phyloP scores from a whole-genome alignment of 2,797 vertebrate genomes.

The Thaleichthys pacificus region DNA sequence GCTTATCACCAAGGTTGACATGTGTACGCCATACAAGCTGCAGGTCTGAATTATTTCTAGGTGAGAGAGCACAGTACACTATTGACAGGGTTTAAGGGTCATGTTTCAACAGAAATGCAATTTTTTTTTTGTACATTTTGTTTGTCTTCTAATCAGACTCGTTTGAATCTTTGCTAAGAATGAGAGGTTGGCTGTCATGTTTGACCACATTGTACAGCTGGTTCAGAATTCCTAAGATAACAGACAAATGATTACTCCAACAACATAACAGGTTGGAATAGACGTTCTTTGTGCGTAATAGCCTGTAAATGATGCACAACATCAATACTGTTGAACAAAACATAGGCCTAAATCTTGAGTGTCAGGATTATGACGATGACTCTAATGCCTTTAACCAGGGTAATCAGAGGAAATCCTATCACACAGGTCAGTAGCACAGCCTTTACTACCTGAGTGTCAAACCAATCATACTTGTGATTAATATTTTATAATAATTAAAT shows the following conservation, averaged over 20 bases:
- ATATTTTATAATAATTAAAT: too few species aligned
- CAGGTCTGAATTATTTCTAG: neutral
- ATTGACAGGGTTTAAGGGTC: neutral
- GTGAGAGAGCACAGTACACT: neutral
- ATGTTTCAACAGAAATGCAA: neutral
- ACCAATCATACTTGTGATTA: neutral
- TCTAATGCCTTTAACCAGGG: constrained; percentile 2
- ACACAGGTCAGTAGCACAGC: constrained; percentile 1
- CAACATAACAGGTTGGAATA: constrained; percentile 5
- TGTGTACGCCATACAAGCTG: neutral
- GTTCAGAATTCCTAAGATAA: constrained; percentile 10
- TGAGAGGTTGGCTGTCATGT: neutral
- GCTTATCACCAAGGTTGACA: neutral
- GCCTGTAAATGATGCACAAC: constrained; percentile 49
- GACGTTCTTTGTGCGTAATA: constrained; percentile 26
- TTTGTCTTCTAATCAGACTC: too few species aligned
- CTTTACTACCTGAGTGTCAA: neutral
- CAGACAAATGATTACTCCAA: constrained; percentile 16
- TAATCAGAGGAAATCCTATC: neutral
- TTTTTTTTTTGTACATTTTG: too few species aligned
- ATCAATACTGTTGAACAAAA: neutral
- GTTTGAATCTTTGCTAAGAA: too few species aligned
- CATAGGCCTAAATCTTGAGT: constrained; percentile 29
- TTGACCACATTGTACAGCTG: constrained; percentile 11
- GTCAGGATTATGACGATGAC: constrained; percentile 34